Evolutionary conservation across 1,140 invertebrate genomes (phyloP).

Genomic region (Drusus annulatus): DNA sequence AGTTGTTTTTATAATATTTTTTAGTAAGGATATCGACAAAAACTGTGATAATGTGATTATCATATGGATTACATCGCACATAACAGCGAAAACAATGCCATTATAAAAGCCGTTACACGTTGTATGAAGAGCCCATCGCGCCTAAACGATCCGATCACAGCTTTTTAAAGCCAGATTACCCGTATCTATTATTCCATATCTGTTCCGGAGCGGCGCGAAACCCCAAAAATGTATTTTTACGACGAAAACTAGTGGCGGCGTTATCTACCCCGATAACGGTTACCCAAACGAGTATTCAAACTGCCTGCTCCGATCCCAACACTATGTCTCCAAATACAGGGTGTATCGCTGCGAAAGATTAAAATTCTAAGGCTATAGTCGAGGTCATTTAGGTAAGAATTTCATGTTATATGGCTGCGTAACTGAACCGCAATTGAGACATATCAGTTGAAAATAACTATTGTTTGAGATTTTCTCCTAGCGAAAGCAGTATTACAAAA

Average conservation of each 20-base stretch:
- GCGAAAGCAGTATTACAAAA: no score
- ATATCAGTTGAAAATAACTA: no score
- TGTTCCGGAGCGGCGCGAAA: constrained; percentile 4
- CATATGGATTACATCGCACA: neutral
- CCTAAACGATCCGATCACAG: constrained; percentile 1
- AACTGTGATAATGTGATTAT: neutral
- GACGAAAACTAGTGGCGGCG: constrained; percentile 21
- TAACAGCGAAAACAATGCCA: constrained; percentile 20
- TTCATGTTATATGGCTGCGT: no score
- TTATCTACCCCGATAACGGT: constrained; percentile 56
- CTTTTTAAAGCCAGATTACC: constrained; percentile 22
- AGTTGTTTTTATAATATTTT: no score
- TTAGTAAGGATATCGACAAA: no score
- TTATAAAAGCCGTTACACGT: constrained; percentile 11
- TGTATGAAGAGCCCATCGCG: constrained; percentile 13
- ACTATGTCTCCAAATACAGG: constrained; percentile 39
- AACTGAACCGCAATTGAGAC: no score
- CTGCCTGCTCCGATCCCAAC: constrained; percentile 59
- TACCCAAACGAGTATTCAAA: constrained; percentile 59
- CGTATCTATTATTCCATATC: neutral
- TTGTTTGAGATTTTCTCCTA: no score
- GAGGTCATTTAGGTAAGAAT: no score
- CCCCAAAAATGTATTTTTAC: constrained; percentile 38
- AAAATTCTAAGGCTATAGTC: no score
- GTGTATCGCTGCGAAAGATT: no score